Base-by-base conservation (phyloP, 1,140 invertebrate genomes). In the Cylas formicarius region DNA sequence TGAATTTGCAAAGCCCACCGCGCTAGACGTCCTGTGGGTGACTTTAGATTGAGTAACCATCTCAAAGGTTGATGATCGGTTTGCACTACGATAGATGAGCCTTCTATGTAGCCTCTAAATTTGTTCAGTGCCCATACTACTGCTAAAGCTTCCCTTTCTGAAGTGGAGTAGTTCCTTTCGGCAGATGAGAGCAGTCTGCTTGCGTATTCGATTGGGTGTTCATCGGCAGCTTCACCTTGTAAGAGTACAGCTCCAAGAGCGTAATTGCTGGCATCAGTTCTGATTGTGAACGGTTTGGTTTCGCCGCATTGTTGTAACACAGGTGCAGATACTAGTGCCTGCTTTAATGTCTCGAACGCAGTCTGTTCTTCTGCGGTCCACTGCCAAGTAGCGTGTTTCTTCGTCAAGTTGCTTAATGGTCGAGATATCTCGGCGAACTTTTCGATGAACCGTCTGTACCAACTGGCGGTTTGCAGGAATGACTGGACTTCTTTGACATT, bases 161-260 rank as follows among this genome's bases (percentile, higher is more conserved):
- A 62, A 6, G 56, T 60, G 0, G 34, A 44, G 23, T 67, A 72
- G 23, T 68, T 66, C 22, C 21, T 40, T 55, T 73, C 68, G n/a
- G 54, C 38, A 9, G 24, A 23, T 8, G 29, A 27, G 2, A 72
- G 36, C 3, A 48, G 39, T n/a, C 66, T 34, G 21, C 64, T 63
- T 4, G 66, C 65, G 47, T 71, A 75, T n/a, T 64, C 67, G 7
- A 74, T 57, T 1, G 66, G 65, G 8, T 52, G 53, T 45, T 67
- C 63, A 45, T 63, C 45, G 10, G 32, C 33, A 19, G 56, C 56
- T 48, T 62, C 45, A 37, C 49, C 57, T 63, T 66, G 61, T 0
- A 60, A 9, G 14, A 66, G 41, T 24, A 53, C 59, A 13, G 60
- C 62, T n/a, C 60, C 62, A 1, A 67, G 11, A 2, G 57, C 60